Conservation (phyloP, 2,797 vertebrate genomes). For the Philypnodon macrostomus region DNA sequence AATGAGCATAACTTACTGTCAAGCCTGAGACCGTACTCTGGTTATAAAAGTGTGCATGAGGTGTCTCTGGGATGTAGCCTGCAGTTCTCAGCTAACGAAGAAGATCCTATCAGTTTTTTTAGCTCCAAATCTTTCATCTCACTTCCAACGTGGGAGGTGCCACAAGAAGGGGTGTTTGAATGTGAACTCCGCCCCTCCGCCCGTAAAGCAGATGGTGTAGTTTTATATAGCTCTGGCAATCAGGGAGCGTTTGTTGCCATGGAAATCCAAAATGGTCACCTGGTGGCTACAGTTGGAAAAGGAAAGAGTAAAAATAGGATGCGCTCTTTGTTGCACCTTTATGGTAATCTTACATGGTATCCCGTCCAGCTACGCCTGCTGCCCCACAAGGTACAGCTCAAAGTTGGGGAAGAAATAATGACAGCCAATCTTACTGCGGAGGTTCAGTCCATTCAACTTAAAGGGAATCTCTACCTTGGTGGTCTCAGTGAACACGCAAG, state of each 20-base stretch:
- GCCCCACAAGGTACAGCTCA: constrained; percentile 74
- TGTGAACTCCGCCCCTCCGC: constrained; percentile 76
- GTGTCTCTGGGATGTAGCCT: constrained; percentile 85
- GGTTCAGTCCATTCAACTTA: constrained; percentile 67
- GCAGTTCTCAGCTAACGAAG: constrained; percentile 84
- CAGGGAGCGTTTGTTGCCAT: constrained; percentile 80
- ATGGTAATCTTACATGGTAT: constrained; percentile 80
- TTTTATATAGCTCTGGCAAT: constrained; percentile 81
- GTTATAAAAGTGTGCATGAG: constrained; percentile 81
- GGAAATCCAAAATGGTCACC: constrained; percentile 79
- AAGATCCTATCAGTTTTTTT: constrained; percentile 86
- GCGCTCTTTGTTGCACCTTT: constrained; percentile 70
- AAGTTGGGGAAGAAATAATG: constrained; percentile 76
- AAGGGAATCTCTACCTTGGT: constrained; percentile 81
- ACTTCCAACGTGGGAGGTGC: constrained; percentile 78
- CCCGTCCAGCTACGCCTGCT: constrained; percentile 75
- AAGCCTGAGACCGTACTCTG: constrained; percentile 80
- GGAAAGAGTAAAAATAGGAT: constrained; percentile 67
- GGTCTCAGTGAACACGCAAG: constrained; percentile 74
- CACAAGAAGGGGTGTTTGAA: constrained; percentile 73
- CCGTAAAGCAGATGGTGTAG: constrained; percentile 72
- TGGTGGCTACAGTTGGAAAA: constrained; percentile 76
- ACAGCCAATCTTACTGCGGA: constrained; percentile 64
- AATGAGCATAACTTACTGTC: constrained; percentile 82
- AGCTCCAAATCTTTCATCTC: constrained; percentile 85